Evolutionary conservation across 2,797 vertebrate species (phyloP), one percentile per base, ranked within the genome.

Genomic region (Chelonia mydas): DNA sequence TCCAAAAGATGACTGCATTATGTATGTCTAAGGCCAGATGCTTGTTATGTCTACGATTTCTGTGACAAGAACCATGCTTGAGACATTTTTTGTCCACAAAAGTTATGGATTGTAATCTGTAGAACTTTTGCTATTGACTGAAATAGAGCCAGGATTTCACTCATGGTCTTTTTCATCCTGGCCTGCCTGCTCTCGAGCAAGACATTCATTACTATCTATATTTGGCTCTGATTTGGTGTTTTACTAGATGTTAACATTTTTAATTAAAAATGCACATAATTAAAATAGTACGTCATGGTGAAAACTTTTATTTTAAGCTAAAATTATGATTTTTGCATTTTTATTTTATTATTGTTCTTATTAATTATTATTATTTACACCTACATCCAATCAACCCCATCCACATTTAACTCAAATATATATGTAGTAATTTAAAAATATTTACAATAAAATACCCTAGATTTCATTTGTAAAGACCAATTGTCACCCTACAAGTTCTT

Each of bases 21-120:
- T 0, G 0, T 11, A 57, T 28, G 27, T 0, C 0, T 31, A 87
- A 59, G 11, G 47, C 37, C 83, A 5, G 11, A 0, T 33, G 85
- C 88, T 19, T 45, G 59, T 5, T 23, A 31, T 1, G 87, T 13
- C 85, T 25, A 89, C n/a, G 3, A 85, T n/a, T 55, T 81, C 68
- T 81, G n/a, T 57, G 55, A 57, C 55, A 57, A 57, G 27, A 57
- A 57, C 55, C 27, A 28, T 25, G 25, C 12, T 12, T 12, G 55
- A 57, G 55, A 57, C 27, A 27, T 5, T 57, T 57, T 28, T 57
- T 12, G 55, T n/a, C 65, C 65, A 68, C 19, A n/a, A 21, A 68
- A 12, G 25, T 57, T 57, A 57, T 57, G 55, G 27, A 57, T 1
- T 28, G 55, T 28, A 10, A 27, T 57, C 27, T 12, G 55, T 13